Base-by-base conservation (phyloP, 2,888 invertebrate species). In the Cancer borealis region DNA sequence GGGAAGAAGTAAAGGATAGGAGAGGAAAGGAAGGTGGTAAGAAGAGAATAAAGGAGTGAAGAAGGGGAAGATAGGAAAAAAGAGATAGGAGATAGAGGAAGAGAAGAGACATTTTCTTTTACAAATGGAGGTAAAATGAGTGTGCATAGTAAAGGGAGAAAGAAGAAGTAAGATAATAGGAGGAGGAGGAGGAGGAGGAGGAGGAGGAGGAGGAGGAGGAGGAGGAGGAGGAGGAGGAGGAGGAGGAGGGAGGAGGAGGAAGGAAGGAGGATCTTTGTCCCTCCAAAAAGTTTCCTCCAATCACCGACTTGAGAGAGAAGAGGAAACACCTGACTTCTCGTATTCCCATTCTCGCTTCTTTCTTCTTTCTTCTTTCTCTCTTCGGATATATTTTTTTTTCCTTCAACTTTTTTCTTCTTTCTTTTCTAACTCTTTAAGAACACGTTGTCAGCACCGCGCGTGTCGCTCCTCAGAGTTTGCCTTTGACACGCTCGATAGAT, bases 361-460 rank as follows among this genome's bases (percentile, higher is more conserved):
- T n/a, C 14, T 47, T 88, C 88, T 88, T 47, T 39, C 88, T 88
- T 88, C 88, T 88, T 21, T 39, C 88, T 88, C 88, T 39, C 54
- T 54, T 12, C 10, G 14, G 17, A 3, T 26, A 5, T 1, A 0
- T 45, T 26, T 88, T 21, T 66, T n/a, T 66, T 2, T n/a, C n/a
- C n/a, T 3, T 66, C 3, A 17, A 17, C 21, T n/a, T 66, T 21
- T 66, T 66, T n/a, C n/a, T 21, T n/a, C n/a, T n/a, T 66, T 66
- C 8, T 66, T 21, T 66, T n/a, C 6, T n/a, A 6, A 66, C 6
- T 54, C 5, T 66, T 8, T 54, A 14, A 54, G 54, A 54, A n/a
- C 4, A 4, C n/a, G 17, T 66, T 66, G 66, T 66, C 66, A 14
- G n/a, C 10, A 14, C 54, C 54, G 54, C 3, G 39, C 54, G 54